Conservation (phyloP, 2,888 invertebrate genomes). For the Conops quadrifasciatus region DNA sequence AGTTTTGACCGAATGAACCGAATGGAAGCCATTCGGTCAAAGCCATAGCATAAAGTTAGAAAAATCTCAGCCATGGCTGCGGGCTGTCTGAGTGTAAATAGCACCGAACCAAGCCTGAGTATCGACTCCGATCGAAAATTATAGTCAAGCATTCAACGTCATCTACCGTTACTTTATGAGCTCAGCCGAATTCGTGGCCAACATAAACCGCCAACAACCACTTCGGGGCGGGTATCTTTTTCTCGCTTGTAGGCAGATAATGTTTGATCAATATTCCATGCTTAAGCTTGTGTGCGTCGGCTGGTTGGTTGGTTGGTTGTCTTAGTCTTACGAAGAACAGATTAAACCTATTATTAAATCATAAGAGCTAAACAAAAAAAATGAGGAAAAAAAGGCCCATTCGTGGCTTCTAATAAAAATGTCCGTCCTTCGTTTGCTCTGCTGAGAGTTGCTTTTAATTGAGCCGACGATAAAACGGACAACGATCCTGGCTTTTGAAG, state of each 20-base stretch:
- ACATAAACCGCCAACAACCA: background rate
- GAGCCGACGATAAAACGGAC: background rate
- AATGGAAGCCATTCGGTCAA: no score
- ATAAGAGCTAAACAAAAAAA: constrained; percentile 3
- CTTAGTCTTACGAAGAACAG: background rate
- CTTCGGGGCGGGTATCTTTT: background rate
- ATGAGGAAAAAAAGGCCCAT: background rate
- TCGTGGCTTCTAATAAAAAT: constrained; percentile 2
- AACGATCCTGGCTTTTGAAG: background rate
- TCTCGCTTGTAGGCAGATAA: no score
- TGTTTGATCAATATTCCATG: constrained; percentile 11
- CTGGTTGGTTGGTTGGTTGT: no score
- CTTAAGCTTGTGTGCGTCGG: no score
- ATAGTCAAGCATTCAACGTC: no score
- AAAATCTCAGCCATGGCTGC: no score
- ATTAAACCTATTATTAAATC: constrained; percentile 18
- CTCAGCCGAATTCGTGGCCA: background rate
- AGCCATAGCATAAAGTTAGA: no score
- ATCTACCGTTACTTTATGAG: constrained; percentile 18
- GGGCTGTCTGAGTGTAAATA: no score
- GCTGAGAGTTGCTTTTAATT: constrained; percentile 11
- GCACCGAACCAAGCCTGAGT: no score
- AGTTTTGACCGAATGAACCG: no score
- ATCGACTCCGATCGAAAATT: no score
- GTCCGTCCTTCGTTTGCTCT: background rate